phyloP scores from a whole-genome alignment of 2,888 invertebrate species.

The Odontocolon sp. region DNA sequence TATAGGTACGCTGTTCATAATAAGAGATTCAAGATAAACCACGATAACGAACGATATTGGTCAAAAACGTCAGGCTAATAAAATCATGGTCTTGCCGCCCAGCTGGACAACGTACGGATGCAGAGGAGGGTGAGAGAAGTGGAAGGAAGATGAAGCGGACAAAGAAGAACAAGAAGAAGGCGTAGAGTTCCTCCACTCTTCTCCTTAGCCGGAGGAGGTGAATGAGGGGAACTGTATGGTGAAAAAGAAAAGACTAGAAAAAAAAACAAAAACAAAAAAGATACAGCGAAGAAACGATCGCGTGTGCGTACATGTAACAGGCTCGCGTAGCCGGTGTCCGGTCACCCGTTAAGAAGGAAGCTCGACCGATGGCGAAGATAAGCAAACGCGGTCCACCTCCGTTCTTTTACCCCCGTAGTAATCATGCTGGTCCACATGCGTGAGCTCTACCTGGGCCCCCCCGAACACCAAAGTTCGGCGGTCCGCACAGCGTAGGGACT shows the following conservation, averaged over 20 bases:
- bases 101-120: constrained; percentile 1
- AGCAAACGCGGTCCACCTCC: constrained; percentile 67
- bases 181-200: background rate
- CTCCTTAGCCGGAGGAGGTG: background rate
- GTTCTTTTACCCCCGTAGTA: constrained; percentile 27
- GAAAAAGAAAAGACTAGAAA: constrained; percentile 2
- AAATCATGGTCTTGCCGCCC: constrained; percentile 12
- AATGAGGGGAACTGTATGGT: constrained; percentile 16
- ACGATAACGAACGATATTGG: constrained; percentile 34
- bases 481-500: constrained; percentile 62
- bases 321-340: constrained; percentile 70
- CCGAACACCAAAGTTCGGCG: constrained; percentile 70
- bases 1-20: background rate
- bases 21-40: background rate
- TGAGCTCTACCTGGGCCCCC: constrained; percentile 61
- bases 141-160: background rate
- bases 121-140: background rate
- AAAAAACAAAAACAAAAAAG: constrained; percentile 1
- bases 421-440: constrained; percentile 35
- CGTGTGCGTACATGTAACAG: constrained; percentile 60
- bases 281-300: constrained; percentile 49
- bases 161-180: constrained; percentile 8
- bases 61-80: constrained; percentile 21
- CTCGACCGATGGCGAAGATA: constrained; percentile 79
- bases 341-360: constrained; percentile 80